phyloP scores from a whole-genome alignment of 2,113 vertebrate genomes.

The Dinomys branickii region DNA sequence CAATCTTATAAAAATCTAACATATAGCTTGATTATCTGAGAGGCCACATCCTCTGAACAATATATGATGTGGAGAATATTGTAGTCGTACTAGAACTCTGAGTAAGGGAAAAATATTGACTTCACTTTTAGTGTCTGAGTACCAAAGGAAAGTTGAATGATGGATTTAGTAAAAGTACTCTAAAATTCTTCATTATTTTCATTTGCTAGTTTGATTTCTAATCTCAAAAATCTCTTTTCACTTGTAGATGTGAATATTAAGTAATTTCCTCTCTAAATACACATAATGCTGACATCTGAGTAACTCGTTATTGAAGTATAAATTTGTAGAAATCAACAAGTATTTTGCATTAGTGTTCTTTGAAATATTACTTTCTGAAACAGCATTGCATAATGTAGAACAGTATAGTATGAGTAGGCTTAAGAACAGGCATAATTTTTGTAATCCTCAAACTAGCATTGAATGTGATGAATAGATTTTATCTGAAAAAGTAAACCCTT shows the following conservation, averaged over 20 bases:
- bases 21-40: neutral
- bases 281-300: neutral
- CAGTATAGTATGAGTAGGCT: neutral
- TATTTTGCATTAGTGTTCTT: neutral
- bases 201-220: neutral
- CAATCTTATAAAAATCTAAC: neutral
- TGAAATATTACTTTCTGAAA: neutral
- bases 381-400: neutral
- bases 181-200: neutral
- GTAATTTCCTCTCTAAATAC: neutral
- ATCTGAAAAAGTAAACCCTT: neutral
- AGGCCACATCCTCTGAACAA: neutral
- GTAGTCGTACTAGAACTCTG: neutral
- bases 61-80: neutral
- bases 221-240: neutral
- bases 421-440: constrained; percentile 32
- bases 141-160: neutral
- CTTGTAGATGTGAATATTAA: neutral
- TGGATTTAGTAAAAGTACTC: neutral
- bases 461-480: neutral
- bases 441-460: neutral
- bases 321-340: neutral
- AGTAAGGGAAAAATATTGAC: neutral
- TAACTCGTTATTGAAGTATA: neutral
- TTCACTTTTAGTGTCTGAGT: neutral